A percentile compares a stretch with the other conserved stretches of the same genome.
These are phyloP conservation scores for Corythaeola cristata DNA, from an alignment of 2,113 vertebrate genomes.

Conservation along the genomic window DNA sequence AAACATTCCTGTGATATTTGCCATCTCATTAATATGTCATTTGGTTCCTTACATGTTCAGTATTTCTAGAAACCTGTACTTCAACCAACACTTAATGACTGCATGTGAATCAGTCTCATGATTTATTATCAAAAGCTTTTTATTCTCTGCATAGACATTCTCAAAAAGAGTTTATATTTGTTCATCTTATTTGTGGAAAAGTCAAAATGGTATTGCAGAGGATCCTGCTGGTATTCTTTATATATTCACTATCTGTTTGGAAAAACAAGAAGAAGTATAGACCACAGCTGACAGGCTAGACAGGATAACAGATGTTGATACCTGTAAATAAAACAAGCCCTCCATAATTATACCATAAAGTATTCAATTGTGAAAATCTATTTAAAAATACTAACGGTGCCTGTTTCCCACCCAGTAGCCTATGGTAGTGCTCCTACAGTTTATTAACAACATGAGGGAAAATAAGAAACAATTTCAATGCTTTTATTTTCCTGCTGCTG, in stretches of 20 bases:
- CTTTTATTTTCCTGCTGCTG: neutral
- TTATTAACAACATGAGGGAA: neutral
- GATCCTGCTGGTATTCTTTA: neutral
- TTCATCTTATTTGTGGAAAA: neutral
- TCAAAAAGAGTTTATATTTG: neutral
- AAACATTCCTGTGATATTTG: neutral
- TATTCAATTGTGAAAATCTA: neutral
- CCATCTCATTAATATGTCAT: neutral
- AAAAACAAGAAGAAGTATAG: neutral
- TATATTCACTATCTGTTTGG: neutral
- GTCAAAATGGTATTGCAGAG: neutral
- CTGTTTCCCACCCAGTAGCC: neutral
- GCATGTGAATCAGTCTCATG: neutral
- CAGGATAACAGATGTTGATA: neutral
- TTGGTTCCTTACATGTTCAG: neutral
- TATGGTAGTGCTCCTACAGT: neutral
- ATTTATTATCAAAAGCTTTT: neutral
- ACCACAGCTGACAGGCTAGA: neutral
- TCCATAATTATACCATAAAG: neutral
- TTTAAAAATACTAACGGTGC: neutral
- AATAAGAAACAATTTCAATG: neutral
- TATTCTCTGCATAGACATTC: neutral
- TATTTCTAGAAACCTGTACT: neutral
- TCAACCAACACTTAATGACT: neutral
- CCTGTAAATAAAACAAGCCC: neutral